Percentiles rank a stretch among this genome's conserved stretches.
phyloP scores from a whole-genome alignment of 2,797 vertebrate species.

The Thripadectes ignobilis region DNA sequence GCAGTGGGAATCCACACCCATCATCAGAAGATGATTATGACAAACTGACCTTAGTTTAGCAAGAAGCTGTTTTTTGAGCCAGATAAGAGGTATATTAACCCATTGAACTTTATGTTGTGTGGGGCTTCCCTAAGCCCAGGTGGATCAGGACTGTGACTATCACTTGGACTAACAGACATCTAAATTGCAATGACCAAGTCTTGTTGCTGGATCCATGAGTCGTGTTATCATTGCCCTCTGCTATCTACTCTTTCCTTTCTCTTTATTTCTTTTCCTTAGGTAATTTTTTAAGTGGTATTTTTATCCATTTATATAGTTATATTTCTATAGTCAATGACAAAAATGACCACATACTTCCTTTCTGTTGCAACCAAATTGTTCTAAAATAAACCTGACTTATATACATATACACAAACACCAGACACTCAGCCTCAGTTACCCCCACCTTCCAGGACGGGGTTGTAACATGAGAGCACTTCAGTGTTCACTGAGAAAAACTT shows the following conservation, averaged over 20 bases:
- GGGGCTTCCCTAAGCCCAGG: background rate
- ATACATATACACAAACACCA: background rate
- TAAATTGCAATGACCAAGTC: background rate
- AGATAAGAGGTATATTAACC: background rate
- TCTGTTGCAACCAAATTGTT: background rate
- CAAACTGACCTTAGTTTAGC: accelerated
- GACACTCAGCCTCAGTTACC: background rate
- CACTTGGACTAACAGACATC: accelerated
- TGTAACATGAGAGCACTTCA: background rate
- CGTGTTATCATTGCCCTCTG: background rate
- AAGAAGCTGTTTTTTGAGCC: background rate
- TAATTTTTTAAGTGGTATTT: background rate
- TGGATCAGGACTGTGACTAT: background rate
- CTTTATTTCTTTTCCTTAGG: background rate
- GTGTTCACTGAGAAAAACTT: background rate
- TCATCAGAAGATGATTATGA: background rate
- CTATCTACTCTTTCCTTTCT: too few species aligned
- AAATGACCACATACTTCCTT: background rate
- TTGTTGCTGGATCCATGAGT: too few species aligned
- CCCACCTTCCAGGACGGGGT: background rate
- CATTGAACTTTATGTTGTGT: background rate
- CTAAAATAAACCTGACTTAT: background rate
- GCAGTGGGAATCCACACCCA: background rate
- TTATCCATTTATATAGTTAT: too few species aligned
- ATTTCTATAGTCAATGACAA: background rate